Base-by-base conservation (phyloP, 2,113 vertebrate species). In the Osmerus mordax region DNA sequence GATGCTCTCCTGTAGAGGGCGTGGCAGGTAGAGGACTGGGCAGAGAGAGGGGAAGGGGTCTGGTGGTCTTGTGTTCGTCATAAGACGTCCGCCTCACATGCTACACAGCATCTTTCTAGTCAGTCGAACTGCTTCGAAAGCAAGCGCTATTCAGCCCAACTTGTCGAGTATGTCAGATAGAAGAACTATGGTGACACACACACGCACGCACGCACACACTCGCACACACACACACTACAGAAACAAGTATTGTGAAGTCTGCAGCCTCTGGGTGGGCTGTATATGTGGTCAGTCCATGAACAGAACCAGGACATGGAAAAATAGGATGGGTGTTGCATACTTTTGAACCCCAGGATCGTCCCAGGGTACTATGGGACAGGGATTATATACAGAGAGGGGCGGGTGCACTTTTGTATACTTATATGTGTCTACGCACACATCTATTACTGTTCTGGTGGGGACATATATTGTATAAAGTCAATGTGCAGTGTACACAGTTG, bases 161-260 rank as follows among this genome's bases (percentile, higher is more conserved):
- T 87, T 74, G 72, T 90, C 87, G 88, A 90, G 87, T 89, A 87
- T 88, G 84, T 82, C 83, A 82, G 72, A 72, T 80, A 84, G 75
- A 76, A 80, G 78, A 51, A 41, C 32, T 11, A 41, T n/a, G 15
- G 11, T 51, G 64, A 82, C 79, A 81, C 79, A 74, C 73, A 76
- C 75, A 61, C 7, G 67, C 77, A 2, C 23, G 12, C 52, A 47
- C 28, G 21, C 61, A 14, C 67, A 59, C 54, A 36, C 69, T 47
- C 64, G 70, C 52, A 70, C 75, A 14, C 62, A 41, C 71, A 67
- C 74, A 77, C 72, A n/a, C 23, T 62, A 70, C 80, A 2, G 55
- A 70, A 54, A 73, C 67, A 75, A 72, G 74, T 80, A 80, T 75
- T 85, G 81, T 65, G 75, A 55, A 75, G 74, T 81, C 69, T 63